Base-by-base conservation (phyloP, 2,888 invertebrate species). In the Biston stratarius region DNA sequence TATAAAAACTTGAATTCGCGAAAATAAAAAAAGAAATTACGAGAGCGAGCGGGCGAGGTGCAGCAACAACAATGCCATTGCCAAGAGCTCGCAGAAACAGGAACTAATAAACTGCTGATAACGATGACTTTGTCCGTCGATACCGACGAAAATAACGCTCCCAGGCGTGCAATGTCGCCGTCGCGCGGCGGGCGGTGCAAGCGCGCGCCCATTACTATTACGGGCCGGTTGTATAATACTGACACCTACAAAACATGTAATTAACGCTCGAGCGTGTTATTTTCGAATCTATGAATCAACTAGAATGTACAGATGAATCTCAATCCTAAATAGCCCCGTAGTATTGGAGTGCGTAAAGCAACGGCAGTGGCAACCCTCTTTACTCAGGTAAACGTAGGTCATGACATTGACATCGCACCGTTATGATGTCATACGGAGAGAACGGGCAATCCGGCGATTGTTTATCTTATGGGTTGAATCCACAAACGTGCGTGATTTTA, bases 61-160 rank as follows among this genome's bases (percentile, higher is more conserved):
- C 69, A 71, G 70, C 68, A 72, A 67, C 83, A 86, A 85, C 83
- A 86, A 85, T 87, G 87, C 82, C 92, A 90, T 83, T 90, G 91
- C 88, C 91, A 91, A 91, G 89, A 85, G 82, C 82, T 82, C 78
- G 74, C 71, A 80, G 81, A 85, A 87, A 83, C 88, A 89, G 88
- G 87, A 90, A 91, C 87, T 85, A 85, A 85, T 84, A 84, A 84
- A 84, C 82, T 79, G 77, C 77, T 82, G 84, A 87, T 88, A 87
- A 88, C 85, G 84, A 85, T 84, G 83, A 82, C 82, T 85, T 80
- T 84, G 83, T 73, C 74, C 77, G 84, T 78, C 79, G 83, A 81
- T 83, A 85, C 83, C 76, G 84, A 89, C 89, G 69, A 88, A 92
- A 92, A 93, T 93, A 92, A 87, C 87, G 80, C 82, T 85, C 88